Conservation (phyloP, 2,113 vertebrate genomes). For the Cottus gobio region DNA sequence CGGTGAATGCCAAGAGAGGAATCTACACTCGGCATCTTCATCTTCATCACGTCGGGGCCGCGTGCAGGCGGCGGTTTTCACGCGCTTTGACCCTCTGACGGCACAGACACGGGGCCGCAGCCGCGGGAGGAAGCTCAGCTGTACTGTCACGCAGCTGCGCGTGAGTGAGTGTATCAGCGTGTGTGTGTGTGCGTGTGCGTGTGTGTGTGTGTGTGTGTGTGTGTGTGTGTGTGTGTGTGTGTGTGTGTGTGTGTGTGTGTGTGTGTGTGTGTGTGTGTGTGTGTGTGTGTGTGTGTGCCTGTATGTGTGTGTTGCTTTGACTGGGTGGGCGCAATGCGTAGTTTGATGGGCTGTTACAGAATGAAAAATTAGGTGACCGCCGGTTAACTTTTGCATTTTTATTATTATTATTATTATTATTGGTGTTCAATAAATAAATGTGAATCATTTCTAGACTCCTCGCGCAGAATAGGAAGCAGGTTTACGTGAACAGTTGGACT, state of each 20-base stretch:
- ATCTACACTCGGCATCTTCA: slow-evolving; percentile 80
- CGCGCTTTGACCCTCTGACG: slow-evolving; percentile 43
- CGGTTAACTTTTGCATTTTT: neutral
- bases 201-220: slow-evolving; percentile 16
- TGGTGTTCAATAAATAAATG: neutral
- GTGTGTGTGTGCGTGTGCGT: slow-evolving; percentile 3
- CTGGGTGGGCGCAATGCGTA: slow-evolving; percentile 73
- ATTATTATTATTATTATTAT: no score
- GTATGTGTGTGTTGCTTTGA: slow-evolving; percentile 27
- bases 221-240: slow-evolving; percentile 4
- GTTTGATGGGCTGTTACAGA: slow-evolving; percentile 40
- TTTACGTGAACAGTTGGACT: slow-evolving; percentile 35
- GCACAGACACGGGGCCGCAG: slow-evolving; percentile 38
- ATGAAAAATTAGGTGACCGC: neutral
- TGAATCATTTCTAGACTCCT: neutral
- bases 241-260: slow-evolving; percentile 16
- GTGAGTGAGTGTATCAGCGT: slow-evolving; percentile 14
- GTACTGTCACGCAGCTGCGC: slow-evolving; percentile 52
- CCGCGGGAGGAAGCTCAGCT: slow-evolving; percentile 37
- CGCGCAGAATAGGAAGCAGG: slow-evolving; percentile 17
- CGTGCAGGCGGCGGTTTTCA: slow-evolving; percentile 12
- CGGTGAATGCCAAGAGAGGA: slow-evolving; percentile 99
- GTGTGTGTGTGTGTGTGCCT: slow-evolving; percentile 10
- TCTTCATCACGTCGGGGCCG: slow-evolving; percentile 15
- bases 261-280: slow-evolving; percentile 16